These are phyloP conservation scores for Beroe forskalii DNA, from an alignment of 37 sponge, comb jelly and placozoan species.

Conservation along the genomic window DNA sequence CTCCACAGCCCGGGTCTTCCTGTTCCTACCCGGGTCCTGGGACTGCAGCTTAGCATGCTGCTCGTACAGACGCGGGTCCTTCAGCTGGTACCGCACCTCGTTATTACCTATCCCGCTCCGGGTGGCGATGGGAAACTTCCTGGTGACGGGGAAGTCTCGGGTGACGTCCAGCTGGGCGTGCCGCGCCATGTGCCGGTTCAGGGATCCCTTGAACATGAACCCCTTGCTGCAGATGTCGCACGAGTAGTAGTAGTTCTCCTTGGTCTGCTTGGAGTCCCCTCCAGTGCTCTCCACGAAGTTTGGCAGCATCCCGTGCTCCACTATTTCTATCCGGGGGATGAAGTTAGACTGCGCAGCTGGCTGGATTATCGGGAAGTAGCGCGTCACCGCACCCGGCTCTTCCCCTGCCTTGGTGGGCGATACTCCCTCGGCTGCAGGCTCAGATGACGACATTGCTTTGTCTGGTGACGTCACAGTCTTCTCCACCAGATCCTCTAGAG, in stretches of 20 bases:
- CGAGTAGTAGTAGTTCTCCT: constrained; percentile 45
- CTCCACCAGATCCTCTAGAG: neutral
- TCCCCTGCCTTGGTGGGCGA: neutral
- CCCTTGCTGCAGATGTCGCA: constrained; percentile 44
- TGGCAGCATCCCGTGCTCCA: neutral
- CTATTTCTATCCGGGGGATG: neutral
- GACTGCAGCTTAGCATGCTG: neutral
- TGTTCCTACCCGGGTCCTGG: neutral
- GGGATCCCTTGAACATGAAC: constrained; percentile 56
- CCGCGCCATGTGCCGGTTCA: constrained; percentile 34
- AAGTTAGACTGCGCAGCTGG: neutral
- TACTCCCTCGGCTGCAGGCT: neutral
- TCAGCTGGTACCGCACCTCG: constrained; percentile 36
- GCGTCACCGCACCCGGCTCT: constrained; percentile 12
- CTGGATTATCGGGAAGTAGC: constrained; percentile 28
- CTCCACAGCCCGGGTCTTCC: neutral
- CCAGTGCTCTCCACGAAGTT: neutral
- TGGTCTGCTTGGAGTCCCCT: constrained; percentile 12
- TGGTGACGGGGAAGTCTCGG: neutral
- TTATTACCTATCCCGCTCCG: neutral
- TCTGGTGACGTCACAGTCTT: neutral
- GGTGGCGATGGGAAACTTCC: neutral
- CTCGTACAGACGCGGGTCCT: constrained; percentile 38
- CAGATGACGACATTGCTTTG: neutral
- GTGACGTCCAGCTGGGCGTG: neutral